Conservation (phyloP, 2,888 invertebrate species). For the Chaetogeoica ovagalla region DNA sequence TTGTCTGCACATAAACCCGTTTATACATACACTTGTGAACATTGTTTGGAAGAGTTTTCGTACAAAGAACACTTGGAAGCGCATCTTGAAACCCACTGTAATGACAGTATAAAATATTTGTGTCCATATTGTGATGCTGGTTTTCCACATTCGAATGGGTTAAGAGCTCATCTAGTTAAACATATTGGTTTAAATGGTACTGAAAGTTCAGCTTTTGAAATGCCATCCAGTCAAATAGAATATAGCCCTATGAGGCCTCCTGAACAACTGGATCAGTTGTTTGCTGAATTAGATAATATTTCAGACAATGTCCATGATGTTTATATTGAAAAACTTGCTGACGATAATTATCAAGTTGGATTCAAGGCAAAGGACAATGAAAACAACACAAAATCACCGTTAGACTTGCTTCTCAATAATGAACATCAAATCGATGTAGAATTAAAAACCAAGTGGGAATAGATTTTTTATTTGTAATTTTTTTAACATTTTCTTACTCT, state of each 20-base stretch:
- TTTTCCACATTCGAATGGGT: conserved; percentile 32
- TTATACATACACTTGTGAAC: conserved; percentile 15
- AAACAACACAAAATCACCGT: background rate
- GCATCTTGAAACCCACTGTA: conserved; percentile 15
- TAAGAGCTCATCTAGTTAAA: conserved; percentile 26
- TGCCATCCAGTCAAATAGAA: conserved; percentile 12
- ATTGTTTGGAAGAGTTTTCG: conserved; percentile 23
- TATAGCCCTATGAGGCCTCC: conserved; percentile 18
- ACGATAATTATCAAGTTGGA: conserved; percentile 11
- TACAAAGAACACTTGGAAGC: conserved; percentile 22
- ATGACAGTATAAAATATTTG: conserved; percentile 25
- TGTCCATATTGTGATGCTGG: conserved; percentile 50
- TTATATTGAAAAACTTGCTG: conserved; percentile 8
- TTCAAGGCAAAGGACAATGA: background rate
- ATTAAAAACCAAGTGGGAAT: conserved; percentile 11
- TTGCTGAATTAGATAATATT: conserved; percentile 26
- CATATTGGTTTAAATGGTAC: conserved; percentile 16
- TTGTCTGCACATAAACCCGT: conserved; percentile 4
- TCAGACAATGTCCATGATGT: background rate
- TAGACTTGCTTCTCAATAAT: background rate
- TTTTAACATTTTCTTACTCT: background rate
- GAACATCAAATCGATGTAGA: background rate
- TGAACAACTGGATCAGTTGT: conserved; percentile 31
- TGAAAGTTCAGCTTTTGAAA: conserved; percentile 1
- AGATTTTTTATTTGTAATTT: background rate